A percentile compares a stretch with the other conserved stretches of the same genome.
These are phyloP conservation scores for Laticauda colubrina DNA, from an alignment of 2,113 vertebrate genomes.

Conservation along the genomic window DNA sequence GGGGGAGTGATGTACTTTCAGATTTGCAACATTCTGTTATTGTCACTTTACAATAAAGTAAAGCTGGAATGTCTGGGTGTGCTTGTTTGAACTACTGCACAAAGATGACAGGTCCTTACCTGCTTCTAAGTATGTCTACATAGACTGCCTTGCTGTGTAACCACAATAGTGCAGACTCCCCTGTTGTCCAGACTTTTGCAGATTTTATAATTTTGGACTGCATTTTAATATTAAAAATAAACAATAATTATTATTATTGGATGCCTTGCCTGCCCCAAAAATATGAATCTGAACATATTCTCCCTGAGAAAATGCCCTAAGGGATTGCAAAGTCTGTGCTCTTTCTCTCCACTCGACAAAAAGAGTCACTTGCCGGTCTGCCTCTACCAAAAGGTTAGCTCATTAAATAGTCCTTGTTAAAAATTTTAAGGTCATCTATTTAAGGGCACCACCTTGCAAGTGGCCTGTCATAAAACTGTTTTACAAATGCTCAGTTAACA, in stretches of 20 bases:
- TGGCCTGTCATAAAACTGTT: conserved; percentile 18
- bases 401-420: neutral
- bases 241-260: neutral
- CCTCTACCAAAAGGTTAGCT: neutral
- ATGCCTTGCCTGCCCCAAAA: neutral
- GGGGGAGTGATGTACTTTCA: neutral
- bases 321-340: neutral
- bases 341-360: neutral
- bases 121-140: neutral
- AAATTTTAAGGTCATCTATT: conserved; percentile 14
- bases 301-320: neutral
- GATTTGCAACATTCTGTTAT: neutral
- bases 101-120: neutral
- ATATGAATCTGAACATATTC: neutral
- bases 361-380: conserved; percentile 26
- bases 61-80: neutral
- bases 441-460: conserved; percentile 7
- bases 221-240: neutral
- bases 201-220: neutral
- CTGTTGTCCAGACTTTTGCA: neutral
- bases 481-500: conserved; percentile 24
- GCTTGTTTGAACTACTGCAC: neutral
- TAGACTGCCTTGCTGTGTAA: neutral
- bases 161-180: neutral
- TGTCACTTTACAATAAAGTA: neutral